Conservation (phyloP, 2,888 invertebrate species). For the Germaria angustata region DNA sequence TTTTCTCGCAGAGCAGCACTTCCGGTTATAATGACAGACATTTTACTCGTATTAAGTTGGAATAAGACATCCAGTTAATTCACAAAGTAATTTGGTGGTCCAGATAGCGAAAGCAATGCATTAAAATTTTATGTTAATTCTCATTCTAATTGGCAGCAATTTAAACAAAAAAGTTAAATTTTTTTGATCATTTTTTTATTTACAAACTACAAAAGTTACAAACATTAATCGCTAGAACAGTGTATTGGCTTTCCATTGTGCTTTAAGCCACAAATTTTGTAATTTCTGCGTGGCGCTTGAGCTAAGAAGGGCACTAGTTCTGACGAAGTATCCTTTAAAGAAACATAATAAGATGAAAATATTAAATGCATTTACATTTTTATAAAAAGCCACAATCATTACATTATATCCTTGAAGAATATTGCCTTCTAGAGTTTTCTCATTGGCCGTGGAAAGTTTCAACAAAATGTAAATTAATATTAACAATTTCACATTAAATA, state of each 20-base stretch:
- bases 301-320: slow-evolving; percentile 44
- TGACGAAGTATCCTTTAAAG: slow-evolving; percentile 24
- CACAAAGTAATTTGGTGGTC: too few relatives aligned
- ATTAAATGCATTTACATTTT: not conserved
- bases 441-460: not conserved
- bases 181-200: not conserved
- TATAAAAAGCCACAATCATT: not conserved
- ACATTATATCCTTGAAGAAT: slow-evolving; percentile 21
- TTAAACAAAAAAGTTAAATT: not conserved
- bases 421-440: not conserved
- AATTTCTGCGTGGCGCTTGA: slow-evolving; percentile 47
- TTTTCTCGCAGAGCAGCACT: too few relatives aligned
- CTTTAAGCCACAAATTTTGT: slow-evolving; percentile 53
- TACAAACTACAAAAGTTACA: slow-evolving; percentile 7
- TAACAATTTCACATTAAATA: slow-evolving; percentile 25
- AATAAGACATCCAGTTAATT: too few relatives aligned
- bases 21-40: too few relatives aligned
- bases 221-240: slow-evolving; percentile 37
- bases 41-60: too few relatives aligned
- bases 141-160: too few relatives aligned
- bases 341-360: not conserved
- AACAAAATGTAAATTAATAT: slow-evolving; percentile 47
- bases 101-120: too few relatives aligned
- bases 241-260: slow-evolving; percentile 56
- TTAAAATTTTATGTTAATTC: too few relatives aligned